These are phyloP conservation scores for Corythornis vintsioides DNA, from an alignment of 2,113 vertebrate species.

Conservation along the genomic window DNA sequence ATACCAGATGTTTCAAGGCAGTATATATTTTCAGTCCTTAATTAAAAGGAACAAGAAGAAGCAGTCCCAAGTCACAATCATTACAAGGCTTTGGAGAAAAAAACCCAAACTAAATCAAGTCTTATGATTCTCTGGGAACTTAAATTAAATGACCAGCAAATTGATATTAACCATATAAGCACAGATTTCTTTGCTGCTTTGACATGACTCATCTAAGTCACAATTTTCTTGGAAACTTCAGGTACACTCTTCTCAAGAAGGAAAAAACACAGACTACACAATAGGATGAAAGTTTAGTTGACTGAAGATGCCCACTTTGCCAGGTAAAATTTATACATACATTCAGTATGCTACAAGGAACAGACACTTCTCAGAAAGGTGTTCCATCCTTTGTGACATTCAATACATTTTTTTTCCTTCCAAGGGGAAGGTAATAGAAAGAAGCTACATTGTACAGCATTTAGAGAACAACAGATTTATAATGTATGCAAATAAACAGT, in stretches of 20 bases:
- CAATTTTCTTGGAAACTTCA: not conserved
- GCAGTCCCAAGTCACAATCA: not conserved
- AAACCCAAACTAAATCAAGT: not conserved
- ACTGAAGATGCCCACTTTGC: not conserved
- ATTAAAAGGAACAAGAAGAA: conserved; percentile 22
- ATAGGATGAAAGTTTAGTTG: not conserved
- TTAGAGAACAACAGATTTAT: not conserved
- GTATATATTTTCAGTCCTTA: not conserved
- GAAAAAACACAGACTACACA: not conserved
- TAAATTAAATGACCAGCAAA: not conserved
- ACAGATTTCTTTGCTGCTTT: conserved; percentile 28
- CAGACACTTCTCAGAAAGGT: not conserved
- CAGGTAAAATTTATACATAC: not conserved
- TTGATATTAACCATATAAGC: conserved; percentile 23
- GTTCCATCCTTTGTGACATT: not conserved
- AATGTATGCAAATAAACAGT: accelerated
- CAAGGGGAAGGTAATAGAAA: not conserved
- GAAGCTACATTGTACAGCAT: not conserved
- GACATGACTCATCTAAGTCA: conserved; percentile 34
- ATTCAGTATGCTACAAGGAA: not conserved
- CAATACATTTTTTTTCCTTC: not conserved
- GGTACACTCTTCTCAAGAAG: not conserved
- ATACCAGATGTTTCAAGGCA: not conserved
- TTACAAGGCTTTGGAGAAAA: not conserved
- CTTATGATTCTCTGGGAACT: not conserved